phyloP scores from a whole-genome alignment of 2,113 vertebrate genomes.

The Rhinolophus ferrumequinum region DNA sequence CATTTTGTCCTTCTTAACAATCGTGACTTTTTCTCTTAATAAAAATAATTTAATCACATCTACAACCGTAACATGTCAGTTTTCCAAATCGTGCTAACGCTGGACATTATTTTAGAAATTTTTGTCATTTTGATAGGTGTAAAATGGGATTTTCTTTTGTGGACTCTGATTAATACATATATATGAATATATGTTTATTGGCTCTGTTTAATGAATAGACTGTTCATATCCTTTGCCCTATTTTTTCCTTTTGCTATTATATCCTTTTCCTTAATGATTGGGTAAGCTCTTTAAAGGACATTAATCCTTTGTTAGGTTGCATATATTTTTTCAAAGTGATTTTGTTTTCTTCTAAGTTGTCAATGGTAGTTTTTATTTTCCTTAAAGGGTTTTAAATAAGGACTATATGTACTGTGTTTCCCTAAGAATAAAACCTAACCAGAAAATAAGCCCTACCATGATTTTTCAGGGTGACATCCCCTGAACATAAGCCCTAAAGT shows the following conservation, averaged over 20 bases:
- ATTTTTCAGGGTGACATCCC: no score
- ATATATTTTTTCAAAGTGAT: slow-evolving; percentile 42
- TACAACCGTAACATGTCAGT: neutral
- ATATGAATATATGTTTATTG: neutral
- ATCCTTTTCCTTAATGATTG: slow-evolving; percentile 23
- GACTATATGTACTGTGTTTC: neutral
- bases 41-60: neutral
- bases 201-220: slow-evolving; percentile 9
- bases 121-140: slow-evolving; percentile 16
- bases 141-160: slow-evolving; percentile 40
- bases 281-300: neutral
- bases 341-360: slow-evolving; percentile 45
- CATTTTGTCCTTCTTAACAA: neutral
- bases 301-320: slow-evolving; percentile 31
- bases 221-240: neutral
- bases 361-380: slow-evolving; percentile 30
- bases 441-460: no score
- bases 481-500: no score
- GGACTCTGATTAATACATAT: neutral
- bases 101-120: neutral
- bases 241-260: neutral
- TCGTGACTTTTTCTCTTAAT: neutral
- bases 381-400: neutral
- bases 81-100: neutral
- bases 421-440: no score